Base-by-base conservation (phyloP, 2,888 invertebrate species). In the Sphaeridia pumilis region DNA sequence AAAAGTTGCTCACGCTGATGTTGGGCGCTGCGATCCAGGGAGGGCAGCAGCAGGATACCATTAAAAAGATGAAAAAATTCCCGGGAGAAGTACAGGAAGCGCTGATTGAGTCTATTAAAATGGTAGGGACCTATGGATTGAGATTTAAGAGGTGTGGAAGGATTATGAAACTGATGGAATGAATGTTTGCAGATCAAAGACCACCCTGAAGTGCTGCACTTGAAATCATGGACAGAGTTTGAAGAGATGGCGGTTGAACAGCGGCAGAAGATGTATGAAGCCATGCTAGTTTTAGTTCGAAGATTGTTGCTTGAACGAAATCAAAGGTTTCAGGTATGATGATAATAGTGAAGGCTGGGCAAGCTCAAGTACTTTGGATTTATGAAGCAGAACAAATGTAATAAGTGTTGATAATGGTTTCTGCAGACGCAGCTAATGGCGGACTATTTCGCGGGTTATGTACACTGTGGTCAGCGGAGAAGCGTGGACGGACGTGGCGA, bases 1-100 rank as follows among this genome's bases (percentile, higher is more conserved):
- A 64, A 53, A 62, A 63, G 51, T 49, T 64, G 36, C 50, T 64
- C 45, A 58, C 63, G 17, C 58, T 64, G 25, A 50, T 64, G n/a
- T 52, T 64, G 44, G 62, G 62, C 35, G 64, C 62, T 43, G 62
- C 64, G 5, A 61, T 64, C 41, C 62, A 64, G 42, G 64, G 64
- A 42, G 49, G 56, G 14, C 58, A 59, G 52, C 62, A 61, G 50
- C 62, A 62, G 53, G 62, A 64, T 34, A 61, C 59, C 4, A 64
- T 64, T 35, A 55, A 57, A 48, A 62, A 58, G 54, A 62, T 64
- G 47, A 61, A 61, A 48, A 43, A 56, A 50, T 62, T 62, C 51
- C 62, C 62, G 34, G 38, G 55, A 35, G 58, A 61, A 45, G 58
- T 62, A 43, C 64, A 64, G 51, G 61, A 62, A 52, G 57, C 59